Base-by-base conservation (phyloP, 2,888 invertebrate species). In the Xylota sylvarum region DNA sequence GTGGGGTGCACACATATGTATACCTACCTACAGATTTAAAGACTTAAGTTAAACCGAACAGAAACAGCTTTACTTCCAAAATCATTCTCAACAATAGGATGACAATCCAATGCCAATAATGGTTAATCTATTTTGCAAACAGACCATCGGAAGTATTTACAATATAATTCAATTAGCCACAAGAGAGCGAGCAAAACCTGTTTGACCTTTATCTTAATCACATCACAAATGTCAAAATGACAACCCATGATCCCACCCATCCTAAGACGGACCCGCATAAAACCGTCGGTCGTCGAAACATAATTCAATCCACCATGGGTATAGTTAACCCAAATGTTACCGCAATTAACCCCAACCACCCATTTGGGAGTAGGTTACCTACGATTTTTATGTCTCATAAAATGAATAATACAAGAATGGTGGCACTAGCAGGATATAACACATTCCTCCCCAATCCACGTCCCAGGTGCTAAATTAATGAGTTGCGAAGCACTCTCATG, bases 381-480 rank as follows among this genome's bases (percentile, higher is more conserved):
- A 62, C 50, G 30, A 50, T 17, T 43, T 65, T 73, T 43, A 80
- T 73, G 73, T n/a, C 35, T 43, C 65, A 58, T 67, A 52, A 73
- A 58, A 80, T 40, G 67, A 77, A 77, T 77, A 67, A 77, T 67
- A 50, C 58, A 58, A 65, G 10, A 27, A 35, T 9, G 46, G 14
- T 46, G 43, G 65, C 37, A 27, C 37, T 23, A 65, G 56, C 48
- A 56, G 3, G 9, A 43, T n/a, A 14, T 37, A 23, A 17, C 37
- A 27, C 23, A 23, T 23, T 2, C 50, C 19, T 40, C 14, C 3
- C 19, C n/a, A 30, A 14, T 40, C 9, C 50, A 6, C 27, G 4
- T 17, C n/a, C 17, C 17, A 52, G 73, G 73, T 52, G 73, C 10
- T 12, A 72, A 65, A 40, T 48, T 64, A 72, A 52, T 62, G 62